Conservation (phyloP, 92 coral and sea anemone genomes). For the Palythoa caribaeorum region DNA sequence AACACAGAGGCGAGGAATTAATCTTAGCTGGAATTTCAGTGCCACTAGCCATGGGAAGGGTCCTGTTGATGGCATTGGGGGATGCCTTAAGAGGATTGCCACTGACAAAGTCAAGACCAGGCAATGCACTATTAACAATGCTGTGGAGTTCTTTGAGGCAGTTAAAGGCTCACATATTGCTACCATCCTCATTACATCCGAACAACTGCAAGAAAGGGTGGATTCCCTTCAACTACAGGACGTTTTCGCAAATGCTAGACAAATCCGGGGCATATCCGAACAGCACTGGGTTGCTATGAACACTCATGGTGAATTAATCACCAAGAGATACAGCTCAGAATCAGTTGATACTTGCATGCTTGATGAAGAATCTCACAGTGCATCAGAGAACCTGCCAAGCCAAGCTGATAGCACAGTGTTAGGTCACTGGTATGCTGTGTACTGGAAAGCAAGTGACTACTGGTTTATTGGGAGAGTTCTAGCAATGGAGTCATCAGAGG, state of each 20-base stretch:
- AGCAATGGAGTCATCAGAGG: constrained; percentile 41
- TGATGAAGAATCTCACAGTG: constrained; percentile 49
- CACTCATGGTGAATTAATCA: constrained; percentile 42
- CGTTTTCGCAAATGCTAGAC: constrained; percentile 51
- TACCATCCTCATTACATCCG: constrained; percentile 42
- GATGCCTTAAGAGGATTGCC: constrained; percentile 31
- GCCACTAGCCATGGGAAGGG: constrained; percentile 57
- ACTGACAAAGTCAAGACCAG: constrained; percentile 46
- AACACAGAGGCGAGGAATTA: constrained; percentile 33
- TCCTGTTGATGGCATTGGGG: constrained; percentile 57
- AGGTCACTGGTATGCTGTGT: constrained; percentile 60
- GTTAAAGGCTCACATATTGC: constrained; percentile 51
- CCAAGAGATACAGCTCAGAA: constrained; percentile 59
- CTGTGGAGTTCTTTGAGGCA: constrained; percentile 47
- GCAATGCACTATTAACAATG: constrained; percentile 52
- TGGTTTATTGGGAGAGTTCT: constrained; percentile 52
- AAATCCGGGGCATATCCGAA: constrained; percentile 42
- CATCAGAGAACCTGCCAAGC: constrained; percentile 30
- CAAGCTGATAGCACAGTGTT: constrained; percentile 47
- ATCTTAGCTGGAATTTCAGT: constrained; percentile 51
- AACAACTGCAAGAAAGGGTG: constrained; percentile 44
- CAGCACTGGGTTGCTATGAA: constrained; percentile 53
- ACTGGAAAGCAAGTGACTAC: constrained; percentile 58
- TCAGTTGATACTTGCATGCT: constrained; percentile 5
- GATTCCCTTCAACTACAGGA: constrained; percentile 39